Evolutionary conservation across 2,888 invertebrate species (phyloP), one percentile per base, ranked within the genome.

Genomic region (Heliconius ismenius): DNA sequence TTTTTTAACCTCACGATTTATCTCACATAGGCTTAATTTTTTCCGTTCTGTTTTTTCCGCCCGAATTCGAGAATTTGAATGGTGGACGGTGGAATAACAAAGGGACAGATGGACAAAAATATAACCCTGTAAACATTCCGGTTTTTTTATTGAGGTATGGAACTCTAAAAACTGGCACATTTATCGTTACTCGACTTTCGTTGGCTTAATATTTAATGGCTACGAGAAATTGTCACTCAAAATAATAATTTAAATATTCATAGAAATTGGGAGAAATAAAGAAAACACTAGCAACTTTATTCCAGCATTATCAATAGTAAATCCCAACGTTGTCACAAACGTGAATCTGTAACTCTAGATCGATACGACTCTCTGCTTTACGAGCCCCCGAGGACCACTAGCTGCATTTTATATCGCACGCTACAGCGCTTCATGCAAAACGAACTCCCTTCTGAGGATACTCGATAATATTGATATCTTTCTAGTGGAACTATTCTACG

Each of bases 391-490:
- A 74, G 76, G 78, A 36, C 65, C 70, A 76, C 43, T 78, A 76
- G 76, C 70, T 76, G 74, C 73, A 73, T 78, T 78, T 74, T 78
- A 78, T 78, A 74, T 69, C 28, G 73, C 69, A 60, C 67, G 67
- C 67, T 67, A 43, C 65, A 74, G 74, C 62, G 67, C 36, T 76
- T 76, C 39, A 78, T 78, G 72, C 76, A 76, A 78, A 78, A 74
- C 72, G 43, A 76, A 69, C 72, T 60, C 74, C 76, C 78, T 78
- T 39, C 73, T 43, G 73, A 73, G 73, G 36, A 73, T 73, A 39
- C 62, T 62, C 39, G 11, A 43, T 73, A 39, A 73, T 60, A 73
- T 73, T 21, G 26, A 70, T 58, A 70, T 58, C 58, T 67, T 67
- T 67, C 15, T 39, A 67, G 24, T 24, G 15, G 24, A 67, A 36